Evolutionary conservation across 2,113 vertebrate species (phyloP).

Genomic region (Meriones unguiculatus): DNA sequence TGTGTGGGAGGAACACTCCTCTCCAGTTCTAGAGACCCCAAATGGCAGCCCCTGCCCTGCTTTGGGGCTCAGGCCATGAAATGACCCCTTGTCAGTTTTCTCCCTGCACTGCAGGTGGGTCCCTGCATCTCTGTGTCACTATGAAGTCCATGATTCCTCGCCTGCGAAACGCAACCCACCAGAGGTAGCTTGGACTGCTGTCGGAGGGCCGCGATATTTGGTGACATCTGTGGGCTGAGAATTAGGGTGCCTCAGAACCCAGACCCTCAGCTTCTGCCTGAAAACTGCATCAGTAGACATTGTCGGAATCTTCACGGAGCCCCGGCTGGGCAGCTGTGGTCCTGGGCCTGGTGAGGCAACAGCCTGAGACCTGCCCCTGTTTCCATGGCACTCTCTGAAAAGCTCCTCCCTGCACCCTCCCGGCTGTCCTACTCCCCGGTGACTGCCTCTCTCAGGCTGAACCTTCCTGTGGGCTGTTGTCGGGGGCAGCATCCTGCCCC

Average conservation of each 20-base stretch:
- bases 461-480: not conserved
- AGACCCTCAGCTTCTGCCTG: not conserved
- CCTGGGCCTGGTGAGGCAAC: not conserved
- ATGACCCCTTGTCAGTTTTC: not conserved
- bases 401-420: not conserved
- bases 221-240: not conserved
- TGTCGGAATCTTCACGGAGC: rapidly evolving
- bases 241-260: not conserved
- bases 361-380: not conserved
- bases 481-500: not conserved
- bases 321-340: not conserved
- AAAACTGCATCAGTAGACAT: not conserved
- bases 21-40: not conserved
- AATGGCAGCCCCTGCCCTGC: not conserved
- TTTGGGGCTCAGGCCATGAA: not conserved
- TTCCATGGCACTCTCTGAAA: not conserved
- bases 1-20: not conserved
- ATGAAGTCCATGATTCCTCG: not conserved
- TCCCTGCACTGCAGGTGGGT: not conserved
- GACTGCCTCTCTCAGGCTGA: not conserved
- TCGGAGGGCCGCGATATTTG: not conserved
- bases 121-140: not conserved
- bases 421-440: not conserved
- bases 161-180: not conserved
- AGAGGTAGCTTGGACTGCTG: not conserved